Evolutionary conservation across 2,113 vertebrate genomes (phyloP).

Genomic region (Chunga burmeisteri): DNA sequence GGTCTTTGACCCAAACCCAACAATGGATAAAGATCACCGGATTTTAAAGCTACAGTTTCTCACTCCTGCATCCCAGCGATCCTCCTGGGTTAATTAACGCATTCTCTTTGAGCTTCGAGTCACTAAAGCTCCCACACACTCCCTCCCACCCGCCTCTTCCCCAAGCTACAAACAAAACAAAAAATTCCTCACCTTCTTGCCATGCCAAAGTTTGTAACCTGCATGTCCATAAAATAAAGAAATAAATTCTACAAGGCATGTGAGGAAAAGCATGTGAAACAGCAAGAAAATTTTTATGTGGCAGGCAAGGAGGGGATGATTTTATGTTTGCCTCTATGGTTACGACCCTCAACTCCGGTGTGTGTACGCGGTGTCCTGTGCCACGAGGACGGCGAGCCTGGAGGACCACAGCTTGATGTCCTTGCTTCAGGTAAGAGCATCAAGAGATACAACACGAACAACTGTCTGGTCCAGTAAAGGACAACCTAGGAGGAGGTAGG

Average conservation of each 20-base stretch:
- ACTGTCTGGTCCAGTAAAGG: background rate
- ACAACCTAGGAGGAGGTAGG: background rate
- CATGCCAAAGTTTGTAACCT: slow-evolving; percentile 21
- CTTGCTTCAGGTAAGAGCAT: background rate
- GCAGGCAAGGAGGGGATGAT: background rate
- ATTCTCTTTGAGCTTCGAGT: slow-evolving; percentile 79
- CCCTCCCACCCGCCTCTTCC: slow-evolving; percentile 29
- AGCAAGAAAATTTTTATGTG: background rate
- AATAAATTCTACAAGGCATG: background rate
- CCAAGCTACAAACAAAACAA: slow-evolving; percentile 52
- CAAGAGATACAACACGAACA: background rate
- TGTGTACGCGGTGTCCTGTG: fast-evolving
- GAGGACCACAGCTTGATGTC: background rate
- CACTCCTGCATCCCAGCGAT: slow-evolving; percentile 68
- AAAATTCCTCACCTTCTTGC: slow-evolving; percentile 50
- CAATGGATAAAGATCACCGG: slow-evolving; percentile 77
- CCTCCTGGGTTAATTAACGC: slow-evolving; percentile 86
- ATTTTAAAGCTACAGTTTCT: slow-evolving; percentile 78
- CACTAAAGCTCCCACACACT: background rate
- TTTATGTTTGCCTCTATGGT: background rate
- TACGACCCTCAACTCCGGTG: fast-evolving
- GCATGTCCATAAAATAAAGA: slow-evolving; percentile 12
- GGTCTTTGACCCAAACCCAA: slow-evolving; percentile 81
- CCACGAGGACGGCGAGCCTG: background rate
- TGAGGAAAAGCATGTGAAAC: background rate